phyloP scores from a whole-genome alignment of 2,888 invertebrate species.

The Ceratothoa steindachneri region DNA sequence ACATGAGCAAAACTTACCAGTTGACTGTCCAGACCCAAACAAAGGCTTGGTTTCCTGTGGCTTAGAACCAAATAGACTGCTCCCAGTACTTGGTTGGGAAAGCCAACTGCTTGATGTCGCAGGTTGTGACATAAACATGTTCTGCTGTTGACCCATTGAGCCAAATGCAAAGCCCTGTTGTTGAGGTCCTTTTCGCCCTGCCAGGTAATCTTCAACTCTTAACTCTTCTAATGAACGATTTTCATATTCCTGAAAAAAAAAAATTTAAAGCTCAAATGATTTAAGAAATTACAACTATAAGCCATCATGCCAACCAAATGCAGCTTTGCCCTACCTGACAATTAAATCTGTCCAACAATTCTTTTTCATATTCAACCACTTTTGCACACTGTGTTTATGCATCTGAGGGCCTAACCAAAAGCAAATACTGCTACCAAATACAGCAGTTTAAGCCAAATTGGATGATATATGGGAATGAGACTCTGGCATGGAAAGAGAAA shows the following conservation, averaged over 20 bases:
- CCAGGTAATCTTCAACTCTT: slow-evolving; percentile 85
- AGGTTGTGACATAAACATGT: slow-evolving; percentile 11
- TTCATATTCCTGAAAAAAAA: slow-evolving; percentile 77
- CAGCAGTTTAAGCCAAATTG: no score
- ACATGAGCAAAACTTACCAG: no score
- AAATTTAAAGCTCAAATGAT: no score
- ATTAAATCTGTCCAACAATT: no score
- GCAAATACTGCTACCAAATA: no score
- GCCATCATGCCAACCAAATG: no score
- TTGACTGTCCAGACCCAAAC: slow-evolving; percentile 28
- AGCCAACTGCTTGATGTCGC: slow-evolving; percentile 23
- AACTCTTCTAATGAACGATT: slow-evolving; percentile 89
- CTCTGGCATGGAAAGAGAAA: no score
- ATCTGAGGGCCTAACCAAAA: no score
- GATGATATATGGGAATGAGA: no score
- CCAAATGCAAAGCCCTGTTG: slow-evolving; percentile 20
- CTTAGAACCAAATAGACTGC: slow-evolving; percentile 45
- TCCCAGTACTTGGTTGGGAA: slow-evolving; percentile 19
- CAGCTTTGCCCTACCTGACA: neutral
- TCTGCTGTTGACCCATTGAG: neutral
- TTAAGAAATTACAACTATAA: neutral
- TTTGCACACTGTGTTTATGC: no score
- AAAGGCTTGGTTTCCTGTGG: slow-evolving; percentile 43
- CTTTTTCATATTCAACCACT: no score
- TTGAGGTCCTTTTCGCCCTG: slow-evolving; percentile 74